Percentiles rank a stretch among this genome's conserved stretches.
Evolutionary conservation across 2,113 vertebrate genomes (phyloP).

Genomic region (Lamprotornis superbus): DNA sequence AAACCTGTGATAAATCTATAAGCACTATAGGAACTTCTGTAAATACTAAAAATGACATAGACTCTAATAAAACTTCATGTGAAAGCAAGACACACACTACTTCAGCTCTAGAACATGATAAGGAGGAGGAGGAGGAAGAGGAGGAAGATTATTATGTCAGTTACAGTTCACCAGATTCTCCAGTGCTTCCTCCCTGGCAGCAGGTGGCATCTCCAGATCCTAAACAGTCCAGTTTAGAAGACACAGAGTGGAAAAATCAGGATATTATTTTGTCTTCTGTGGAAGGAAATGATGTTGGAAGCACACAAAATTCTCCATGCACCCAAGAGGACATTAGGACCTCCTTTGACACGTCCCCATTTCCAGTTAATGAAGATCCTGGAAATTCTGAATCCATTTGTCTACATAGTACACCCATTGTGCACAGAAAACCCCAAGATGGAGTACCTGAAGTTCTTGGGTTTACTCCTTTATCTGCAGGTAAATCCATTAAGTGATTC

Average conservation of each 20-base stretch:
- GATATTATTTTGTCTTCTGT: constrained; percentile 49
- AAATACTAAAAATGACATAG: constrained; percentile 2
- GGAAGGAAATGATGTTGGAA: constrained; percentile 40
- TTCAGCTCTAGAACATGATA: constrained; percentile 51
- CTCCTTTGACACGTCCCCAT: constrained; percentile 56
- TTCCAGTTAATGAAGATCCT: constrained; percentile 43
- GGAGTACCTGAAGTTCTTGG: constrained; percentile 72
- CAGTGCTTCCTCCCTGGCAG: constrained; percentile 86
- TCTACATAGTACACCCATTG: constrained; percentile 85
- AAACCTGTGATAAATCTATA: constrained; percentile 63
- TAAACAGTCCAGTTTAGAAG: constrained; percentile 50
- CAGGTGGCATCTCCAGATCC: constrained; percentile 71
- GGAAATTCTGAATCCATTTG: constrained; percentile 62
- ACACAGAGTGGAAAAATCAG: constrained; percentile 50
- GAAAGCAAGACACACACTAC: constrained; percentile 42
- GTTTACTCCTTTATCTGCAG: constrained; percentile 81
- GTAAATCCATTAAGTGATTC: constrained; percentile 68
- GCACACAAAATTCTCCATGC: constrained; percentile 35
- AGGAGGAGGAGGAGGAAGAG: constrained; percentile 67
- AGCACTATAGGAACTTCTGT: constrained; percentile 58
- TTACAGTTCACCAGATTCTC: constrained; percentile 80
- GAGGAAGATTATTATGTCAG: constrained; percentile 65
- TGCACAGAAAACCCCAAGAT: constrained; percentile 61
- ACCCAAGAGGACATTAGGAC: constrained; percentile 6
- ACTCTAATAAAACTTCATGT: constrained; percentile 33